Evolutionary conservation across 2,797 vertebrate species (phyloP).

Genomic region (Molossus alvarezi): DNA sequence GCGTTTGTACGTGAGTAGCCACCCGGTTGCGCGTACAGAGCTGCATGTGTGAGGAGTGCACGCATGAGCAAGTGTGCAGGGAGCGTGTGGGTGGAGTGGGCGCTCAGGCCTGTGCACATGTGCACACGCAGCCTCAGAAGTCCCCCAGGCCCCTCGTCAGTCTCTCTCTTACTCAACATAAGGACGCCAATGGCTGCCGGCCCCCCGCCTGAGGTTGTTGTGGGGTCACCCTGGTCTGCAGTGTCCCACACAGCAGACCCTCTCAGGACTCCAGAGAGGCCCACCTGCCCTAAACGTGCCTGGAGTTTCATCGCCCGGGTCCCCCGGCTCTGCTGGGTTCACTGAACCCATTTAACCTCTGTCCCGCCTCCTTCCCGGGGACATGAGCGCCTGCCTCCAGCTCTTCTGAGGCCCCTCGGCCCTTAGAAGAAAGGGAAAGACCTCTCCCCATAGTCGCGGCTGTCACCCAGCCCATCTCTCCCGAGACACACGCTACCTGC

Average conservation of each 20-base stretch:
- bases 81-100: background rate
- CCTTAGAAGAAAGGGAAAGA: background rate
- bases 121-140: fast-evolving
- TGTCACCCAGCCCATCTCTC: background rate
- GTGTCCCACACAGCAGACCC: background rate
- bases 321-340: background rate
- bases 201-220: no score
- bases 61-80: background rate
- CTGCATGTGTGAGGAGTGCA: background rate
- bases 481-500: background rate
- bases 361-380: background rate
- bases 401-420: no score
- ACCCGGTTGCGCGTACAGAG: background rate
- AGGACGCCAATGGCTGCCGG: background rate
- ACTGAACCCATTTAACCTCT: background rate
- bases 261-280: background rate
- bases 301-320: background rate
- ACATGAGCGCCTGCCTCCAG: background rate
- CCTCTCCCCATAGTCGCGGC: background rate
- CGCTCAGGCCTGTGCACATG: background rate
- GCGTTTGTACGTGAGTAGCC: background rate
- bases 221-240: background rate
- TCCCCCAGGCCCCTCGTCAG: background rate
- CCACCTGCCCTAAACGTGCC: background rate
- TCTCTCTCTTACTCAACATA: background rate